Percentiles rank a stretch among this genome's conserved stretches.
Evolutionary conservation across 2,113 vertebrate genomes (phyloP).

Genomic region (Dipodomys merriami): DNA sequence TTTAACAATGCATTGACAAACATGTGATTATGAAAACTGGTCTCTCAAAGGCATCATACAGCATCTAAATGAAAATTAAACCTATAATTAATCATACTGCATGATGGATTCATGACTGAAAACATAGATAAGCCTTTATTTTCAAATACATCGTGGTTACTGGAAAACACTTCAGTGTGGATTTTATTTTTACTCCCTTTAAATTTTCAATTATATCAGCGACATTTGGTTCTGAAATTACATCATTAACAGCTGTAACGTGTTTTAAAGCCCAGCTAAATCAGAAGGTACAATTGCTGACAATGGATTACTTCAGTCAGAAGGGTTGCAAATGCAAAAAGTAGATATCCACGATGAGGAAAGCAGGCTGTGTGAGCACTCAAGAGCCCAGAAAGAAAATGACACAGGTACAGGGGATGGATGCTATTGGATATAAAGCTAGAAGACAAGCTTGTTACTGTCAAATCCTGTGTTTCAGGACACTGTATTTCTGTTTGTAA

Average conservation of each 20-base stretch:
- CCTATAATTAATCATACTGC: neutral
- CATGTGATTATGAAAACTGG: neutral
- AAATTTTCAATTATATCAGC: neutral
- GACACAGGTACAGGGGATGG: neutral
- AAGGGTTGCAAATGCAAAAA: neutral
- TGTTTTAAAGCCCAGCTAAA: neutral
- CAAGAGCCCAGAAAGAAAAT: neutral
- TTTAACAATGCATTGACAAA: conserved; percentile 33
- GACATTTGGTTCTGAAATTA: conserved; percentile 21
- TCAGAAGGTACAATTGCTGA: neutral
- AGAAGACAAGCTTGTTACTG: neutral
- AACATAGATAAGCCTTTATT: conserved; percentile 7
- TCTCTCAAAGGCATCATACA: neutral
- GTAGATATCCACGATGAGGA: neutral
- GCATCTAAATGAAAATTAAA: conserved; percentile 12
- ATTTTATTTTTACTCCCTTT: neutral
- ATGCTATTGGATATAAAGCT: neutral
- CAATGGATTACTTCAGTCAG: neutral
- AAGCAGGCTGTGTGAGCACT: neutral
- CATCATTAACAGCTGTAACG: neutral
- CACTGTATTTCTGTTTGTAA: neutral
- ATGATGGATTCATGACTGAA: neutral
- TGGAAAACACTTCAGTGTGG: conserved; percentile 8
- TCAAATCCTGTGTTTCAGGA: conserved; percentile 4
- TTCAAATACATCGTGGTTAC: neutral